Conservation (phyloP, 2,888 invertebrate genomes). For the Cataglyphis albicans region DNA sequence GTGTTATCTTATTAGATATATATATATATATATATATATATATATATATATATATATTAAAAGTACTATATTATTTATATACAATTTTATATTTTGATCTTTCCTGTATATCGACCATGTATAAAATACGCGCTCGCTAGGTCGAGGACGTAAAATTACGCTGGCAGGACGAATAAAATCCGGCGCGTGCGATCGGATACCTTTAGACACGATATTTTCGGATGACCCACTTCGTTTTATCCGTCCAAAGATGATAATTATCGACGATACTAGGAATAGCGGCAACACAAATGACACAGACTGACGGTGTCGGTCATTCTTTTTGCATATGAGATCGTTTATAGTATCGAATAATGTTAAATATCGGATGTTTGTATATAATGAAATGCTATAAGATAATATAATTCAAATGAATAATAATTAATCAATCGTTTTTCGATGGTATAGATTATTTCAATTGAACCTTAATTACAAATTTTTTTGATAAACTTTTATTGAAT, state of each 20-base stretch:
- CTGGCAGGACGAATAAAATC: slow-evolving; percentile 41
- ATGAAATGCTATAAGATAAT: neutral
- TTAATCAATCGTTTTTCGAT: neutral
- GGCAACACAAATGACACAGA: slow-evolving; percentile 19
- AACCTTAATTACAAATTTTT: neutral
- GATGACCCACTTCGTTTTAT: slow-evolving; percentile 69
- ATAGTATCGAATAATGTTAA: slow-evolving; percentile 47
- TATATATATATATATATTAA: no score
- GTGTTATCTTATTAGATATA: neutral
- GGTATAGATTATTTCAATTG: neutral
- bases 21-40: no score
- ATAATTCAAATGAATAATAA: neutral
- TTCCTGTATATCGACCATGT: neutral
- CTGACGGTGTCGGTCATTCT: slow-evolving; percentile 26
- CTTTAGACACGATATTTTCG: slow-evolving; percentile 66
- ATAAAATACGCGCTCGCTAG: slow-evolving; percentile 23
- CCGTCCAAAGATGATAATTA: slow-evolving; percentile 67
- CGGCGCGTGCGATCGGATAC: slow-evolving; percentile 54
- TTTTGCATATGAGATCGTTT: slow-evolving; percentile 32
- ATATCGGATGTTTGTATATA: slow-evolving; percentile 6
- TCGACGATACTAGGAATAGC: slow-evolving; percentile 71
- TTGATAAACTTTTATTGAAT: neutral
- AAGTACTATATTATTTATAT: neutral
- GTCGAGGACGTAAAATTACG: slow-evolving; percentile 43
- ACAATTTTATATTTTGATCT: slow-evolving; percentile 14